Conservation (phyloP, 2,113 vertebrate species). For the Dromiciops gliroides region DNA sequence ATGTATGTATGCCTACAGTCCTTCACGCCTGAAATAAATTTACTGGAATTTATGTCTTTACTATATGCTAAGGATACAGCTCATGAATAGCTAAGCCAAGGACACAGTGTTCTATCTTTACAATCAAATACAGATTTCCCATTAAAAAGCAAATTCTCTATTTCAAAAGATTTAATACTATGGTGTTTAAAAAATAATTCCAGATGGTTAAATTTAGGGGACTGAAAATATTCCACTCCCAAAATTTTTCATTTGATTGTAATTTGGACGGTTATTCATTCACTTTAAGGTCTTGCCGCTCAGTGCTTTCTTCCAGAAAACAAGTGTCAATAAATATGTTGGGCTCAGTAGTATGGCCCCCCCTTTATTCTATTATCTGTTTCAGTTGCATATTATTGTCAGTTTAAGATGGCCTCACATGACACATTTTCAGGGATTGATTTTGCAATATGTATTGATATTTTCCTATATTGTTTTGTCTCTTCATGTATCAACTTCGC, state of each 20-base stretch:
- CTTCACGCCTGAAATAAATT: conserved; percentile 58
- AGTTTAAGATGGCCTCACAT: conserved; percentile 41
- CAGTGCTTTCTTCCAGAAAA: conserved; percentile 37
- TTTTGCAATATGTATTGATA: conserved; percentile 65
- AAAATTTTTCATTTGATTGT: conserved; percentile 50
- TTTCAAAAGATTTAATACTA: conserved; percentile 78
- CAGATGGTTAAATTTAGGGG: conserved; percentile 71
- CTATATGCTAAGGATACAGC: conserved; percentile 68
- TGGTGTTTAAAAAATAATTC: conserved; percentile 75
- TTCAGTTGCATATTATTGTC: conserved; percentile 34
- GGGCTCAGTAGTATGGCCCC: neutral
- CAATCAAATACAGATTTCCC: conserved; percentile 78
- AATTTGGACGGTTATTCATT: conserved; percentile 55
- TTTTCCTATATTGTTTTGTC: conserved; percentile 64
- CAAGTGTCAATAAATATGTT: neutral
- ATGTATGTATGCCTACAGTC: conserved; percentile 45
- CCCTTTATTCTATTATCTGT: conserved; percentile 41
- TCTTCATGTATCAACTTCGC: conserved; percentile 64
- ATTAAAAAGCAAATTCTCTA: conserved; percentile 69
- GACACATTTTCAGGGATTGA: conserved; percentile 61
- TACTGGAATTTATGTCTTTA: conserved; percentile 43
- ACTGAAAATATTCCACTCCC: conserved; percentile 60
- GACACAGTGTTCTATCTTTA: conserved; percentile 75
- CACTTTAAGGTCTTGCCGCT: conserved; percentile 10
- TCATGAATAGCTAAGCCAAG: conserved; percentile 56